Conservation (phyloP, 2,113 vertebrate genomes). For the Neopipo cinnamomea region DNA sequence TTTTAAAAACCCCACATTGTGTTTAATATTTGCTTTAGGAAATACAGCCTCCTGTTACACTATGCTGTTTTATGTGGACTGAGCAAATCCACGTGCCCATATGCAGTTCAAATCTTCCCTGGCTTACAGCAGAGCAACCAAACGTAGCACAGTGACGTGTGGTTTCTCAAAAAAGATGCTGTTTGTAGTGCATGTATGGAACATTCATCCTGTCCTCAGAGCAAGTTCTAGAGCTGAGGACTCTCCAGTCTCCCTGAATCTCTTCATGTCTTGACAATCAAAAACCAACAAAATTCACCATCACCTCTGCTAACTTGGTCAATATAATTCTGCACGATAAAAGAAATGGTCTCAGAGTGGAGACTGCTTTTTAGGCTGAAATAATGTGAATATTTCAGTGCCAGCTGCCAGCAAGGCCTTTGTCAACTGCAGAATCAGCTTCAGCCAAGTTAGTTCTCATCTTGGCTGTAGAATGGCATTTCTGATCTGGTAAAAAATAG, state of each 20-base stretch:
- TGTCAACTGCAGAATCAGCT: not conserved
- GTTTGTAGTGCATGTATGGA: not conserved
- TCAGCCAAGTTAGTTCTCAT: slow-evolving; percentile 16
- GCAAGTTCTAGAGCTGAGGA: not conserved
- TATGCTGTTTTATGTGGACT: not conserved
- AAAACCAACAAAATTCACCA: not conserved
- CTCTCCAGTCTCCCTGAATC: not conserved
- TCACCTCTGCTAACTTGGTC: not conserved
- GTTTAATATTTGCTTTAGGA: not conserved
- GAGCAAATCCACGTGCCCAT: not conserved
- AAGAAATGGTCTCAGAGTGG: not conserved
- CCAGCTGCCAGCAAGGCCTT: slow-evolving; percentile 1
- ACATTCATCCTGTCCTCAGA: not conserved
- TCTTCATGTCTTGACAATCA: not conserved
- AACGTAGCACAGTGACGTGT: not conserved
- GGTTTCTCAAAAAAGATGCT: not conserved
- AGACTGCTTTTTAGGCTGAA: not conserved
- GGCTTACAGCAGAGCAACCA: not conserved
- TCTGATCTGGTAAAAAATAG: not conserved
- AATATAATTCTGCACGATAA: not conserved
- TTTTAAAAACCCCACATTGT: not conserved
- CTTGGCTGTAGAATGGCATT: slow-evolving; percentile 23
- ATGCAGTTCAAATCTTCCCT: not conserved
- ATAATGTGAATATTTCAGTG: not conserved
- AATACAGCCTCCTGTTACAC: not conserved